phyloP scores from a whole-genome alignment of 2,113 vertebrate genomes.

The Neodontobutis hainanensis region DNA sequence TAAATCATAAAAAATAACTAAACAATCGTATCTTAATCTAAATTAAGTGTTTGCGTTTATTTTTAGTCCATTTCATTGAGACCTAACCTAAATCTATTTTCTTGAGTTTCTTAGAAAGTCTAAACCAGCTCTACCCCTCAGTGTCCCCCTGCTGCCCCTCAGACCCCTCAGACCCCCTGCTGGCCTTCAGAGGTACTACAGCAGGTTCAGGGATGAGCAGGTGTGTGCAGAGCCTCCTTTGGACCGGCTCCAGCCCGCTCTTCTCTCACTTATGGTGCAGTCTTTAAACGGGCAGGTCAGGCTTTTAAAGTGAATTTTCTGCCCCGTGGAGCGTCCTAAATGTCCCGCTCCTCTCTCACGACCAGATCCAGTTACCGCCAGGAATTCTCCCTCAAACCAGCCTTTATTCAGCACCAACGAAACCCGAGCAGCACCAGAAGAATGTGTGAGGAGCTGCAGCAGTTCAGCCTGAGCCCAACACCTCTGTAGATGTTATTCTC shows the following conservation, averaged over 20 bases:
- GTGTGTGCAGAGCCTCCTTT: not conserved
- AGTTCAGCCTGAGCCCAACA: not conserved
- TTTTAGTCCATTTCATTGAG: too few species aligned
- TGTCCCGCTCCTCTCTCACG: slow-evolving; percentile 77
- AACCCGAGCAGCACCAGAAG: not conserved
- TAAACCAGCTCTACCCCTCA: not conserved
- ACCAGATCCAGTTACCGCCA: slow-evolving; percentile 76
- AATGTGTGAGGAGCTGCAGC: not conserved
- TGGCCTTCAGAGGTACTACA: not conserved
- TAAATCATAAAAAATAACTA: too few species aligned
- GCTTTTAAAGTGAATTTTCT: slow-evolving; percentile 11
- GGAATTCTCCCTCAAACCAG: slow-evolving; percentile 77
- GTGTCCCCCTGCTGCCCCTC: not conserved
- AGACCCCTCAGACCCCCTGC: not conserved
- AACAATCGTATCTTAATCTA: too few species aligned
- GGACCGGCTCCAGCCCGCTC: not conserved
- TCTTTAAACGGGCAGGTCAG: not conserved
- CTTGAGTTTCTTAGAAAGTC: too few species aligned
- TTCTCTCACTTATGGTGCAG: slow-evolving; percentile 1
- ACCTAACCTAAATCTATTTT: too few species aligned
- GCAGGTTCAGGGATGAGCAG: not conserved
- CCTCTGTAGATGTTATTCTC: not conserved
- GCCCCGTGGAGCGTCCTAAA: slow-evolving; percentile 65
- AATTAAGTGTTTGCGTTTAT: too few species aligned
- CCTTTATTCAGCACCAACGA: slow-evolving; percentile 65